Base-by-base conservation (phyloP, 1,140 invertebrate genomes). In the Dermatophagoides farinae region DNA sequence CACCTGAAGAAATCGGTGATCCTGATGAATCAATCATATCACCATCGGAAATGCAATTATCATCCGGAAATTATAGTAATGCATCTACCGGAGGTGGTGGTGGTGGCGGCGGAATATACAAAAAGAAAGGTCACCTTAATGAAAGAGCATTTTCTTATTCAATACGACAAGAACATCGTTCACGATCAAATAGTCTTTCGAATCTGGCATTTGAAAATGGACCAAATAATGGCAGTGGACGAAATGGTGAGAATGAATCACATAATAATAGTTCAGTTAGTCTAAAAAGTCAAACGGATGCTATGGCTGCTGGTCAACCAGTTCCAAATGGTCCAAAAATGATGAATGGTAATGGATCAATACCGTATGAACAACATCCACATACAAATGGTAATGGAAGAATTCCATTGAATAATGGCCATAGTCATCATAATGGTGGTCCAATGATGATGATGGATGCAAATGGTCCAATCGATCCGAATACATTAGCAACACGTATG, bases 141-240 rank as follows among this genome's bases (percentile, higher is more conserved):
- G 88, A 93, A 70, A 74, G 88, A 51, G 88, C 88, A 18, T 93
- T 93, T 69, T 88, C 86, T 14, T 90, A 92, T 72, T 90, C 87
- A 54, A 93, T 93, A 66, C 76, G 88, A 52, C 87, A 91, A 68
- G 88, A 91, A 69, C 87, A 91, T 70, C 78, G 87, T 52, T 88
- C 86, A 67, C 77, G 88, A 47, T 90, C 86, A 64, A 87, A 86
- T 51, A 88, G 85, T 51, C 72, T 92, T 66, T 86, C 88, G 23
- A 90, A 87, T 68, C 73, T 91, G 22, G 60, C 64, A 22, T 67
- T 68, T 53, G 62, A 65, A 38, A 52, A 61, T 20, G 38, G 14
- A 5, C 53, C 41, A 14, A 64, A 64, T 47, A 18, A 14, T 43
- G 41, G 41, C 11, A 10, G 44, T 40, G 83, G 84, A 70, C 84